phyloP scores from a whole-genome alignment of 2,888 invertebrate genomes.

The Blastobasis lacticolella region DNA sequence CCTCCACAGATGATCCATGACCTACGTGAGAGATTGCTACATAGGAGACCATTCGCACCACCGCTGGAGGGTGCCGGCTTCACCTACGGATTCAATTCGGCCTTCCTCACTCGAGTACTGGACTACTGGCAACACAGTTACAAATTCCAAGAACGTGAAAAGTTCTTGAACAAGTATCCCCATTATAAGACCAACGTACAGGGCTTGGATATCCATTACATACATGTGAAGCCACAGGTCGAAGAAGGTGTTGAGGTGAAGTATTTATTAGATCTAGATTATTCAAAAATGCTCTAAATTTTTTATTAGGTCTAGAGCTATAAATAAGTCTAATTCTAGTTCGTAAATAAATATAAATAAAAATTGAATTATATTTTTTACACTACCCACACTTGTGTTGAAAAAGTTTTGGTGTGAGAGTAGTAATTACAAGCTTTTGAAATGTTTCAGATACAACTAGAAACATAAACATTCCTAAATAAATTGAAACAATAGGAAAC shows the following conservation, averaged over 20 bases:
- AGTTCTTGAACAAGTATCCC: constrained; percentile 80
- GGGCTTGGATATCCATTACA: constrained; percentile 82
- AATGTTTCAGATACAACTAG: too few relatives aligned
- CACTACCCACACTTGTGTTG: too few relatives aligned
- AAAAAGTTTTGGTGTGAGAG: too few relatives aligned
- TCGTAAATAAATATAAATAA: too few relatives aligned
- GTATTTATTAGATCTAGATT: not conserved
- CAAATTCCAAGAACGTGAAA: constrained; percentile 77
- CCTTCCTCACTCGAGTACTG: constrained; percentile 78
- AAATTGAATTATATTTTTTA: too few relatives aligned
- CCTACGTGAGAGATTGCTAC: constrained; percentile 69
- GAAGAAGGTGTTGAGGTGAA: constrained; percentile 5
- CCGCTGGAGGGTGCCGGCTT: constrained; percentile 81
- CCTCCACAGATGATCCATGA: constrained; percentile 59
- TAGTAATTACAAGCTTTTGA: too few relatives aligned
- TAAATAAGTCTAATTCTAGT: too few relatives aligned
- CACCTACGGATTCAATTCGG: constrained; percentile 86
- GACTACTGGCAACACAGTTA: constrained; percentile 87
- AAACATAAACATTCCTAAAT: too few relatives aligned
- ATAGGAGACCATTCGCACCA: constrained; percentile 51
- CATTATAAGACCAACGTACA: constrained; percentile 86
- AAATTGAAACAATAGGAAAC: too few relatives aligned
- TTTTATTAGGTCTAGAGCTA: too few relatives aligned
- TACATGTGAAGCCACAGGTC: constrained; percentile 77
- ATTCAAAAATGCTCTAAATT: too few relatives aligned